Evolutionary conservation across 2,888 invertebrate species (phyloP).

Genomic region (Toxonevra muliebris): DNA sequence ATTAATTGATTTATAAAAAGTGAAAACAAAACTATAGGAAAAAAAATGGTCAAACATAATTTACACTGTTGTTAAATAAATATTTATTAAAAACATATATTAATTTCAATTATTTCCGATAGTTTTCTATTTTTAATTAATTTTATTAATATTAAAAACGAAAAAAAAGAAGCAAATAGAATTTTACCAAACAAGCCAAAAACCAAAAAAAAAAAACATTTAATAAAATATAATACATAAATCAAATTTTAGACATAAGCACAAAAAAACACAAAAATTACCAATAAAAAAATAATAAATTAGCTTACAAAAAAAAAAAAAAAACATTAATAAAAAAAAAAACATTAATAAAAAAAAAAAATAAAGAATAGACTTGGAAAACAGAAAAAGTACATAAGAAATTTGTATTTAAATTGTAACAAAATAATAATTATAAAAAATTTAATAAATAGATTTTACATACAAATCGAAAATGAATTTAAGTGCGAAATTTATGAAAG

Average conservation of each 20-base stretch:
- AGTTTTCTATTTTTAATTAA: slow-evolving; percentile 15
- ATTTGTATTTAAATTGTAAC: neutral
- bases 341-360: slow-evolving; percentile 10
- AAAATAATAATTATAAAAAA: slow-evolving; percentile 6
- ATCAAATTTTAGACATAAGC: slow-evolving; percentile 18
- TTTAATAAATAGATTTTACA: slow-evolving; percentile 1
- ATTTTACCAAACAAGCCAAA: slow-evolving; percentile 16
- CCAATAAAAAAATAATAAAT: slow-evolving; percentile 8
- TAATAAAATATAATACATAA: slow-evolving; percentile 30
- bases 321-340: neutral
- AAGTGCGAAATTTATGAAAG: slow-evolving; percentile 5
- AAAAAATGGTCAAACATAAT: too few relatives aligned
- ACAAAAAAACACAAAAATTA: slow-evolving; percentile 15
- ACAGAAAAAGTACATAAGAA: slow-evolving; percentile 3
- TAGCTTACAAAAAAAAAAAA: too few relatives aligned
- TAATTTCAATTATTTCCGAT: neutral
- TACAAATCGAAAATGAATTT: slow-evolving; percentile 4
- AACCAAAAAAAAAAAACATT: slow-evolving; percentile 29
- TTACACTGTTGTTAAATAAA: too few relatives aligned
- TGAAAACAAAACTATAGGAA: slow-evolving; percentile 11
- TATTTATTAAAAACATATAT: too few relatives aligned
- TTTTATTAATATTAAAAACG: slow-evolving; percentile 35
- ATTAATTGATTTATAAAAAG: neutral
- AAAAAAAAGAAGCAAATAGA: too few relatives aligned
- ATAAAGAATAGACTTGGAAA: slow-evolving; percentile 6